Evolutionary conservation across 2,797 vertebrate species (phyloP).

Genomic region (Cyclopterus lumpus): DNA sequence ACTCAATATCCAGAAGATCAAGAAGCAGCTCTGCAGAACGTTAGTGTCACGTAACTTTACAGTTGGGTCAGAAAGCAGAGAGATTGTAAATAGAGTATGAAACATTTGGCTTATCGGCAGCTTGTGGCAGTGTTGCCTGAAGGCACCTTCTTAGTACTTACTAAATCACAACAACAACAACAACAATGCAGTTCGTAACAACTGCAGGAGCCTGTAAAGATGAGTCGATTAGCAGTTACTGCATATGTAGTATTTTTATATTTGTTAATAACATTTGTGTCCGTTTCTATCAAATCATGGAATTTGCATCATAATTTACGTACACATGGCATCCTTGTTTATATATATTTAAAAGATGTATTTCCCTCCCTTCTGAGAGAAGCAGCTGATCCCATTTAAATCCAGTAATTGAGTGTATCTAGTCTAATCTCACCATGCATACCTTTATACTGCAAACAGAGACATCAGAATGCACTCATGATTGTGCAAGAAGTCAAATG

Average conservation of each 20-base stretch:
- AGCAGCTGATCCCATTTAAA: constrained; percentile 33
- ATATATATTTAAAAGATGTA: constrained; percentile 9
- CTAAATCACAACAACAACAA: background rate
- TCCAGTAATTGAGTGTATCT: constrained; percentile 35
- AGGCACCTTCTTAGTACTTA: constrained; percentile 15
- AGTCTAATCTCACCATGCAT: constrained; percentile 35
- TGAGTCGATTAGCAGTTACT: background rate
- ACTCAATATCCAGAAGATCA: constrained; percentile 40
- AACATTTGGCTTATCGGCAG: constrained; percentile 24
- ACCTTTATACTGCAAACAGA: constrained; percentile 10
- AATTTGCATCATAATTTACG: constrained; percentile 19
- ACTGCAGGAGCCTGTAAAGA: constrained; percentile 7
- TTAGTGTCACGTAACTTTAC: constrained; percentile 38
- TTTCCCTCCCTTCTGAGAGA: constrained; percentile 19
- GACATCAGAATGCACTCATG: background rate
- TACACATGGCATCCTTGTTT: background rate
- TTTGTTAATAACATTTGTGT: background rate
- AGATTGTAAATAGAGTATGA: constrained; percentile 8
- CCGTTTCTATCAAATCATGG: constrained; percentile 20
- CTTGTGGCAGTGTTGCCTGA: constrained; percentile 13
- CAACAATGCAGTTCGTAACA: background rate
- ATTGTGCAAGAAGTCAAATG: background rate
- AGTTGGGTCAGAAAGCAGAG: background rate
- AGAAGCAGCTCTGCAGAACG: constrained; percentile 36
- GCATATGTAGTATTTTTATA: background rate